Percentiles rank a stretch among this genome's conserved stretches.
phyloP scores from a whole-genome alignment of 1,140 invertebrate genomes.

The Orchesella cincta region DNA sequence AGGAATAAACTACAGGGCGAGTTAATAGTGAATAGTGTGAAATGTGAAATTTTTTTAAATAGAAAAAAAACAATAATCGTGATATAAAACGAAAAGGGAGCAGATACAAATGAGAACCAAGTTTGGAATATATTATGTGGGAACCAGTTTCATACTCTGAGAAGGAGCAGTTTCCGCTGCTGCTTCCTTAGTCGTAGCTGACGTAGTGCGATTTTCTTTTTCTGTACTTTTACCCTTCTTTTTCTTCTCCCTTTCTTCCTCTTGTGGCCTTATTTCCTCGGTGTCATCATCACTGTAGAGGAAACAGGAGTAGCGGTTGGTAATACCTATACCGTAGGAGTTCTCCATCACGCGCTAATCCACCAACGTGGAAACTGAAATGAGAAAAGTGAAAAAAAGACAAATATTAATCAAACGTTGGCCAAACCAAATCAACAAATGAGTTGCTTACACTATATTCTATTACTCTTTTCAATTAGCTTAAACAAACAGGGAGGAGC shows the following conservation, averaged over 20 bases:
- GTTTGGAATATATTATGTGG: background rate
- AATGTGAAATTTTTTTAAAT: too few species aligned
- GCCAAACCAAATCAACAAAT: too few species aligned
- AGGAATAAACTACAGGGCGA: too few species aligned
- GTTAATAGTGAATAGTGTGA: too few species aligned
- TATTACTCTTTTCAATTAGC: too few species aligned
- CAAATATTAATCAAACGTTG: too few species aligned
- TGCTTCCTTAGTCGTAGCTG: constrained; percentile 39
- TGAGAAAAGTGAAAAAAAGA: background rate
- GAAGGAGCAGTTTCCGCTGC: constrained; percentile 28
- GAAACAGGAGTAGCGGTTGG: constrained; percentile 89
- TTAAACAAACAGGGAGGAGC: too few species aligned
- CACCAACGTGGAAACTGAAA: constrained; percentile 20
- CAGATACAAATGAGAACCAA: background rate
- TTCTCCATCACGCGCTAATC: constrained; percentile 71
- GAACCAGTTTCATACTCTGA: constrained; percentile 43
- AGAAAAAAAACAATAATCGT: background rate
- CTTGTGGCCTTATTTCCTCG: constrained; percentile 75
- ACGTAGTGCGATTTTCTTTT: constrained; percentile 80
- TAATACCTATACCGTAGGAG: constrained; percentile 86
- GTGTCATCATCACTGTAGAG: constrained; percentile 78
- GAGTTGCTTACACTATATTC: too few species aligned
- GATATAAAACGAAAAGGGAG: background rate
- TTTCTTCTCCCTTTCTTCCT: constrained; percentile 76
- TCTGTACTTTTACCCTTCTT: constrained; percentile 70